A percentile compares a stretch with the other conserved stretches of the same genome.
phyloP scores from a whole-genome alignment of 2,797 vertebrate genomes.

The Cheirogaleus major region DNA sequence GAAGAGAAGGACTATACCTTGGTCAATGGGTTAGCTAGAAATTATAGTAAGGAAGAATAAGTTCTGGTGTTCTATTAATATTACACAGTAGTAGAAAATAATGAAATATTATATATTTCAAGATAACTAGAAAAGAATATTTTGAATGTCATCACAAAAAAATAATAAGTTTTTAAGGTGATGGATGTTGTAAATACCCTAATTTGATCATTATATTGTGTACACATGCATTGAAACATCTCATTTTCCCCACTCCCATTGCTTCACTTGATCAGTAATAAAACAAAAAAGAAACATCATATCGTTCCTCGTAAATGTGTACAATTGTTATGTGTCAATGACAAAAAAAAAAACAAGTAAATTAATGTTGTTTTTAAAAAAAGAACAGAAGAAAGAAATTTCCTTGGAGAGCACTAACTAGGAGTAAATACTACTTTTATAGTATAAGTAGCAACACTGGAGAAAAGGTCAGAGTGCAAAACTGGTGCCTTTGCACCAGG shows the following conservation, averaged over 20 bases:
- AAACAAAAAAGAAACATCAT: neutral
- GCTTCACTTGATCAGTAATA: too few relatives aligned
- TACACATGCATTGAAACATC: neutral
- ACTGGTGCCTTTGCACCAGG: neutral
- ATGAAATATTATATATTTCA: neutral
- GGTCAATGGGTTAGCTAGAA: neutral
- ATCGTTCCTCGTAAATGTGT: neutral
- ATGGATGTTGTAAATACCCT: neutral
- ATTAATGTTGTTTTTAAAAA: neutral
- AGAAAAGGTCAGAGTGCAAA: neutral
- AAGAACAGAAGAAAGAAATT: neutral
- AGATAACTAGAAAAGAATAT: neutral
- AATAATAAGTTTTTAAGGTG: neutral
- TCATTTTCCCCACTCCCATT: too few relatives aligned
- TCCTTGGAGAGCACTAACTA: neutral
- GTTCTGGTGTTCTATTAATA: neutral
- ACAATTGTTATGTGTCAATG: neutral
- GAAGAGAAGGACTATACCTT: neutral
- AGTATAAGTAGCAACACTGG: neutral
- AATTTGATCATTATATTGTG: neutral
- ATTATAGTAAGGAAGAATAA: neutral
- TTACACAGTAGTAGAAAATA: neutral
- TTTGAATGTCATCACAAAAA: neutral
- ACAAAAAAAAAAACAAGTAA: neutral
- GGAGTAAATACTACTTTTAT: neutral